Percentiles rank a stretch among this genome's conserved stretches.
phyloP scores from a whole-genome alignment of 1,140 invertebrate genomes.

The Idris sp. region DNA sequence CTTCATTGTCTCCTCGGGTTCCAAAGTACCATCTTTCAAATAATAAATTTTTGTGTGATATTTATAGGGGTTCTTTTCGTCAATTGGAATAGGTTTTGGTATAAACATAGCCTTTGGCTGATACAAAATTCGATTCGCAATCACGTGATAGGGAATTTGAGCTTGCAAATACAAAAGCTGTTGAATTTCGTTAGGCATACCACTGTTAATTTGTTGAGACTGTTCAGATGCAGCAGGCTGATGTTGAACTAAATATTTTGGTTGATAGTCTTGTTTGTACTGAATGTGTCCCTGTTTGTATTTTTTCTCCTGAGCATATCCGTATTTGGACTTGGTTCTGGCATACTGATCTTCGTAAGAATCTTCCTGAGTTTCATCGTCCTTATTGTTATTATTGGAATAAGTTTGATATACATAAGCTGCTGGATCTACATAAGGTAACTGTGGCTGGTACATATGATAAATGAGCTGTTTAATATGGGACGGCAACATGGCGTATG shows the following conservation, averaged over 20 bases:
- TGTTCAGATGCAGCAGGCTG: constrained; percentile 25
- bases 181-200: constrained; percentile 71
- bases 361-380: constrained; percentile 17
- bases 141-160: constrained; percentile 73
- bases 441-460: constrained; percentile 67
- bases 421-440: constrained; percentile 69
- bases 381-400: constrained; percentile 2
- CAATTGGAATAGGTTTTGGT: constrained; percentile 67
- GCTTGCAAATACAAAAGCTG: constrained; percentile 72
- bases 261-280: constrained; percentile 58
- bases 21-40: constrained; percentile 43
- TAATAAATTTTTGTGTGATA: constrained; percentile 73
- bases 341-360: constrained; percentile 18
- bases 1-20: constrained; percentile 35
- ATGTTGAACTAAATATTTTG: constrained; percentile 1
- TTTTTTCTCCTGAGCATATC: constrained; percentile 24
- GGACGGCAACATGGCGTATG: constrained; percentile 65
- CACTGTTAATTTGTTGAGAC: constrained; percentile 30
- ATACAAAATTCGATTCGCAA: constrained; percentile 72
- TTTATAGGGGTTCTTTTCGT: constrained; percentile 62
- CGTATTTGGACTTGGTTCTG: constrained; percentile 12
- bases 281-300: constrained; percentile 41
- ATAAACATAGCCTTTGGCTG: constrained; percentile 70
- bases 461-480: constrained; percentile 70
- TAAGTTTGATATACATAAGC: constrained; percentile 66